phyloP scores from a whole-genome alignment of 2,113 vertebrate genomes.

The Symphodus melops region DNA sequence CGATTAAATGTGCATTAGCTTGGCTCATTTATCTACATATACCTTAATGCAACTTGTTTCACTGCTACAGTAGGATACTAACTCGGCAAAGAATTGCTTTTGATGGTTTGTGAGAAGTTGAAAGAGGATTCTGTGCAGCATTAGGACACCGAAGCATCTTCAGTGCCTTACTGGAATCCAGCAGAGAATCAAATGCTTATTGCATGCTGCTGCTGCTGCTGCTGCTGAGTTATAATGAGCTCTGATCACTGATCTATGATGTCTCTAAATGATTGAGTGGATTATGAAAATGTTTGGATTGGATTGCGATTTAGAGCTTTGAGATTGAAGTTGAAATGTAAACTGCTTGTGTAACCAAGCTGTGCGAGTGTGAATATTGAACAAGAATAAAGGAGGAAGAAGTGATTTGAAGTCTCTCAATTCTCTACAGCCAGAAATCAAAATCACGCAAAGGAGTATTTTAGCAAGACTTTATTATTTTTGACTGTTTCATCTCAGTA shows the following conservation, averaged over 20 bases:
- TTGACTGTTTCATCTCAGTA: constrained; percentile 82
- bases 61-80: constrained; percentile 26
- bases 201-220: constrained; percentile 28
- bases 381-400: constrained; percentile 50
- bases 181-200: constrained; percentile 47
- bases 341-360: constrained; percentile 45
- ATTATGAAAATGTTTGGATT: constrained; percentile 11
- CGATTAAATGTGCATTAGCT: constrained; percentile 13
- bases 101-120: constrained; percentile 12
- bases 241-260: constrained; percentile 50
- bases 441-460: constrained; percentile 46
- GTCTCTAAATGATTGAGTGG: constrained; percentile 6
- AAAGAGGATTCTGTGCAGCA: not conserved
- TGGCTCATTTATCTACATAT: constrained; percentile 42
- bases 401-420: constrained; percentile 1
- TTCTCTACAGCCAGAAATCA: constrained; percentile 5
- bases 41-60: constrained; percentile 30
- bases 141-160: constrained; percentile 7
- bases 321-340: constrained; percentile 28
- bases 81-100: constrained; percentile 15
- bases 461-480: constrained; percentile 91
- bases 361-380: constrained; percentile 43
- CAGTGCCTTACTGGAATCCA: constrained; percentile 57
- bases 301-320: constrained; percentile 9
- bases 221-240: constrained; percentile 50